Conservation (phyloP, 2,888 invertebrate species). For the Lordiphosa fenestrarum region DNA sequence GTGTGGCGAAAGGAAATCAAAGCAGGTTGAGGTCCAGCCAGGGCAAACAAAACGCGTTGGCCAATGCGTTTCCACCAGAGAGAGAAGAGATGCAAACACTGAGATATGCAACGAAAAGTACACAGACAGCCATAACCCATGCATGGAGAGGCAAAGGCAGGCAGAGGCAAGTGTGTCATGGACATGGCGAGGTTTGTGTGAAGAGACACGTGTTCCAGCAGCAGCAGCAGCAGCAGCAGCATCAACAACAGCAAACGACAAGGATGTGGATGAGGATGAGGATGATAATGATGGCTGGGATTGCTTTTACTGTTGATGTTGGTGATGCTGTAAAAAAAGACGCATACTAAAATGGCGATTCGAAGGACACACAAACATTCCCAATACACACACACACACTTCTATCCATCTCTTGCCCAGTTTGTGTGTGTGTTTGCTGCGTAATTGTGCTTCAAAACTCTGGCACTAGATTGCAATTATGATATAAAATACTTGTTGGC, state of each 20-base stretch:
- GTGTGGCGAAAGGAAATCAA: constrained; percentile 51
- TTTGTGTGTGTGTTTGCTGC: constrained; percentile 6
- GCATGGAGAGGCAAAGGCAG: constrained; percentile 21
- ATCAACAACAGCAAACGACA: constrained; percentile 14
- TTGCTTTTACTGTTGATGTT: constrained; percentile 32
- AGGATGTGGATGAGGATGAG: constrained; percentile 18
- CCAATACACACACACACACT: constrained; percentile 25
- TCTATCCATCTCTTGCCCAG: constrained; percentile 2
- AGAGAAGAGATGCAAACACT: constrained; percentile 58
- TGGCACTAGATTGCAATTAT: constrained; percentile 68
- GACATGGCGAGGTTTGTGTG: constrained; percentile 53
- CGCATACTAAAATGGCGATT: constrained; percentile 62
- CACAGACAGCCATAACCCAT: constrained; percentile 24
- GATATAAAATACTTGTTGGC: constrained; percentile 58
- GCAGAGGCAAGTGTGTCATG: constrained; percentile 68
- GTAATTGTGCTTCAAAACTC: constrained; percentile 59
- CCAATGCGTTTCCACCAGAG: constrained; percentile 48
- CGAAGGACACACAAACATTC: constrained; percentile 72
- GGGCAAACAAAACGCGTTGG: constrained; percentile 57
- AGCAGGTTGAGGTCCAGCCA: constrained; percentile 35
- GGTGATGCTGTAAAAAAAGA: constrained; percentile 46
- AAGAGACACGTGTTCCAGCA: constrained; percentile 58
- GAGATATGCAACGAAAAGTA: constrained; percentile 64
- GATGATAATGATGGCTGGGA: constrained; percentile 40
- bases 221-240: constrained; percentile 16